phyloP scores from a whole-genome alignment of 2,113 vertebrate genomes.

The Reinhardtius hippoglossoides region DNA sequence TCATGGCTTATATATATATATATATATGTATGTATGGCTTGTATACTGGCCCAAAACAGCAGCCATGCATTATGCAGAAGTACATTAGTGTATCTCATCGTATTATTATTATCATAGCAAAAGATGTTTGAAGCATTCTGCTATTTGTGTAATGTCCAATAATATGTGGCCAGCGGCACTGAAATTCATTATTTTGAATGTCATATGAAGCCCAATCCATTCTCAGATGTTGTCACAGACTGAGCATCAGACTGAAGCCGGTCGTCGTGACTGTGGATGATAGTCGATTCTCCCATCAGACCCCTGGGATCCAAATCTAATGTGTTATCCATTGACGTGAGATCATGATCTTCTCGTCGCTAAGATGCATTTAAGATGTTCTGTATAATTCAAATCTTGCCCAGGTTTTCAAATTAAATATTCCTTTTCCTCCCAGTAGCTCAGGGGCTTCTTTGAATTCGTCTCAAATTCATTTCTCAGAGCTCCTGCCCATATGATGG shows the following conservation, averaged over 20 bases:
- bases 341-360: slow-evolving; percentile 11
- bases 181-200: slow-evolving; percentile 6
- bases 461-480: slow-evolving; percentile 38
- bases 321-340: slow-evolving; percentile 20
- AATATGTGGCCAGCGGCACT: slow-evolving; percentile 6
- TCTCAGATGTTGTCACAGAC: not conserved
- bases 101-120: slow-evolving; percentile 37
- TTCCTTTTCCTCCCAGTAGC: slow-evolving; percentile 36
- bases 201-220: not conserved
- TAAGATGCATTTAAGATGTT: slow-evolving; percentile 34
- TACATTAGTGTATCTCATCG: slow-evolving; percentile 35
- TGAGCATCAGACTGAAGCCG: no score
- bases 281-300: not conserved
- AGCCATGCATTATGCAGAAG: slow-evolving; percentile 36
- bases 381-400: slow-evolving; percentile 21
- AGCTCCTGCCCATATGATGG: slow-evolving; percentile 50
- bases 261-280: not conserved
- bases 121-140: slow-evolving; percentile 39
- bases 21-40: slow-evolving; percentile 1
- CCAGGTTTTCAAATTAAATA: slow-evolving; percentile 44
- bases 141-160: slow-evolving; percentile 22
- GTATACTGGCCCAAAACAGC: slow-evolving; percentile 11
- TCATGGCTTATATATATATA: slow-evolving; percentile 3
- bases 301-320: slow-evolving; percentile 3
- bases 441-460: slow-evolving; percentile 45